These are phyloP conservation scores for Phaethon lepturus DNA, from an alignment of 2,113 vertebrate species.

Conservation along the genomic window DNA sequence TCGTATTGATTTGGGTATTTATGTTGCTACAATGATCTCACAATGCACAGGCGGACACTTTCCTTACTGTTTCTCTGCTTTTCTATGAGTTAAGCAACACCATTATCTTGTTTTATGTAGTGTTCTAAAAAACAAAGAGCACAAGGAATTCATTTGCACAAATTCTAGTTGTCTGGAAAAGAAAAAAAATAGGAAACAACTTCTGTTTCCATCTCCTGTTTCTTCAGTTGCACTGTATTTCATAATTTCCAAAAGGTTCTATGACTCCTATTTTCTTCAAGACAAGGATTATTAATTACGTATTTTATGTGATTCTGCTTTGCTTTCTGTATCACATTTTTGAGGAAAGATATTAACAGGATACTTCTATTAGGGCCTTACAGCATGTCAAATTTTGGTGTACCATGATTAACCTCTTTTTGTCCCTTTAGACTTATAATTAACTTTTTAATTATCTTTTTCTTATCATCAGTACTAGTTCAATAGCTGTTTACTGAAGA, in stretches of 20 bases:
- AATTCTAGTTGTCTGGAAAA: not conserved
- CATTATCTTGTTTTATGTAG: not conserved
- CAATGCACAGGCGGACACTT: not conserved
- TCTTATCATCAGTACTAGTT: not conserved
- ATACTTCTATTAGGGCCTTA: not conserved
- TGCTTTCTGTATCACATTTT: not conserved
- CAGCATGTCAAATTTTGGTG: not conserved
- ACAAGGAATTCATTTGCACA: not conserved
- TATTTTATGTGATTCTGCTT: not conserved
- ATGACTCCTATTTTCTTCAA: not conserved
- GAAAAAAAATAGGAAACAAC: not conserved
- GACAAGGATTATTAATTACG: not conserved
- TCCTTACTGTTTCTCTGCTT: not conserved
- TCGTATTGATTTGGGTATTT: not conserved
- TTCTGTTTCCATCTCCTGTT: not conserved
- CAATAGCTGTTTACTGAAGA: not conserved
- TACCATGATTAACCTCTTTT: not conserved
- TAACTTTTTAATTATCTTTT: not conserved
- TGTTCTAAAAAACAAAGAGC: not conserved
- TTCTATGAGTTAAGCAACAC: not conserved
- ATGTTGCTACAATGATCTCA: not conserved
- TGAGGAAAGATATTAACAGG: not conserved
- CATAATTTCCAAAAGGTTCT: not conserved
- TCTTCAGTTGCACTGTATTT: not conserved
- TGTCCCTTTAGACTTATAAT: not conserved